Evolutionary conservation across 2,797 vertebrate species (phyloP).

Genomic region (Lacerta viridis): DNA sequence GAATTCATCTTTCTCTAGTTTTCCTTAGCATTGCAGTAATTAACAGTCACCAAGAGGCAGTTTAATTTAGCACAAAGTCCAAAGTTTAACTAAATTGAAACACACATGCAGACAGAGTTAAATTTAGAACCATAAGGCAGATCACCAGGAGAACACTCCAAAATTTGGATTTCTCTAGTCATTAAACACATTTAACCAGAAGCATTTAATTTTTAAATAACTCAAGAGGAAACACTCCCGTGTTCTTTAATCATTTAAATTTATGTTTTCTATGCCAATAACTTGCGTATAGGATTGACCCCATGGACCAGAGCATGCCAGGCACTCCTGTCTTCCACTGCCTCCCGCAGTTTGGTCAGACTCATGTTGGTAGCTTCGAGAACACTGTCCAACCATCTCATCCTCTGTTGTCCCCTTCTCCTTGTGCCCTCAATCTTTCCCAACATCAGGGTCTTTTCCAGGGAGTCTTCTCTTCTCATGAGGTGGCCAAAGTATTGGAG

Average conservation of each 20-base stretch:
- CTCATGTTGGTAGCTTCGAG: no score
- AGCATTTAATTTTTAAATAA: conserved; percentile 34
- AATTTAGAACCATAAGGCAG: conserved; percentile 17
- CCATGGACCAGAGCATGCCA: no score
- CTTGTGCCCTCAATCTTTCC: no score
- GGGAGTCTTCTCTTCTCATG: no score
- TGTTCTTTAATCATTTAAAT: conserved; percentile 16
- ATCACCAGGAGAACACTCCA: not conserved
- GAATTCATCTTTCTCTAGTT: conserved; percentile 9
- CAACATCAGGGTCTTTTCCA: no score
- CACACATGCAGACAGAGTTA: conserved; percentile 2
- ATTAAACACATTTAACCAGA: conserved; percentile 28
- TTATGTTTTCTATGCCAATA: not conserved
- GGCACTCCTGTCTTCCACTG: no score
- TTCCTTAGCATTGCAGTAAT: conserved; percentile 11
- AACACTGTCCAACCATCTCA: no score
- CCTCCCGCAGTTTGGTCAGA: no score
- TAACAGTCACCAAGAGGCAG: conserved; percentile 1
- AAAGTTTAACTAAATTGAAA: conserved; percentile 36
- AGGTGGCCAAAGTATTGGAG: no score
- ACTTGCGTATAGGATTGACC: not conserved
- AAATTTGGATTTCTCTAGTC: not conserved
- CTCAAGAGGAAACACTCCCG: not conserved
- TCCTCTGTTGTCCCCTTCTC: no score
- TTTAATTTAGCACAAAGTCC: conserved; percentile 24